A percentile compares a stretch with the other conserved stretches of the same genome.
Evolutionary conservation across 2,113 vertebrate species (phyloP).

Genomic region (Apeltes quadracus): DNA sequence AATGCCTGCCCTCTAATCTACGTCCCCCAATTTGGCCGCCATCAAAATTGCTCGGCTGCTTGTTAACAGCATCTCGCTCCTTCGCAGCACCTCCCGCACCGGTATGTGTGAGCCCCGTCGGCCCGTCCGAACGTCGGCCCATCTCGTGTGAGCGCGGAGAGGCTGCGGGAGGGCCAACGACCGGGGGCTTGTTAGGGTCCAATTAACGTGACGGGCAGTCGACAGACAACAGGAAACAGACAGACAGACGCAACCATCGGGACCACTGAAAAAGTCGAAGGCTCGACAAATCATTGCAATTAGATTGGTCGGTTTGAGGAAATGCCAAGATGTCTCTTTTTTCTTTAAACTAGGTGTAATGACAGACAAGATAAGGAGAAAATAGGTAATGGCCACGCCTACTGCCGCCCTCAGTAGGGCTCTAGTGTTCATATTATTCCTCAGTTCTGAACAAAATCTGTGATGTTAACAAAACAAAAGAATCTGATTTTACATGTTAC

Average conservation of each 20-base stretch:
- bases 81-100: slow-evolving; percentile 34
- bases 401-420: no score
- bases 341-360: not conserved
- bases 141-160: slow-evolving; percentile 20
- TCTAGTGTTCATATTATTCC: not conserved
- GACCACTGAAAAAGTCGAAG: not conserved
- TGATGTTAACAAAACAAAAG: not conserved
- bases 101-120: slow-evolving; percentile 25
- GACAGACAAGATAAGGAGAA: not conserved
- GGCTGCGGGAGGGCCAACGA: slow-evolving; percentile 7
- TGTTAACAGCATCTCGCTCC: slow-evolving; percentile 48
- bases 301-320: not conserved
- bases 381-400: not conserved
- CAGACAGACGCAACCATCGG: not conserved
- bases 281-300: not conserved
- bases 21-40: slow-evolving; percentile 42
- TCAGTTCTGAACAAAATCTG: not conserved
- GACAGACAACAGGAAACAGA: slow-evolving; percentile 12
- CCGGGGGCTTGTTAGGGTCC: slow-evolving; percentile 7
- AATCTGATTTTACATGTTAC: not conserved
- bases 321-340: not conserved
- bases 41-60: slow-evolving; percentile 62
- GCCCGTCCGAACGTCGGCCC: slow-evolving; percentile 22
- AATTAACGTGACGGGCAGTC: not conserved
- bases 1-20: slow-evolving; percentile 56